A percentile compares a stretch with the other conserved stretches of the same genome.
phyloP scores from a whole-genome alignment of 2,113 vertebrate genomes.

The Hassar affinis region DNA sequence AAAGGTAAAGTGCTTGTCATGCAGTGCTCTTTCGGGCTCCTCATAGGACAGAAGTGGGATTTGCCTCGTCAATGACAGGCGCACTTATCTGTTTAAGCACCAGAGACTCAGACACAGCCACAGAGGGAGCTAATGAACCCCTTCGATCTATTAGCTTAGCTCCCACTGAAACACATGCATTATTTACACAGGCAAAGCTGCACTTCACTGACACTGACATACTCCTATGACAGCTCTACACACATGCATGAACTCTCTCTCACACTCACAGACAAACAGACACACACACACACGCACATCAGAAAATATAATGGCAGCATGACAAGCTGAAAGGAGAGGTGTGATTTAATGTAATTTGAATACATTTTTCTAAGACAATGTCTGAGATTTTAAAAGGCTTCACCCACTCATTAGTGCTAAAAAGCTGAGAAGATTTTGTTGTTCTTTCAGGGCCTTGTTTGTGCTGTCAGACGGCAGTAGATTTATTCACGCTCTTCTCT shows the following conservation, averaged over 20 bases:
- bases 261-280: neutral
- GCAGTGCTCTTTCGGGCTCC: conserved; percentile 25
- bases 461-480: conserved; percentile 37
- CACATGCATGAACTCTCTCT: neutral
- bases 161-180: conserved; percentile 62
- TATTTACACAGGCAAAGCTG: conserved; percentile 63
- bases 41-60: conserved; percentile 50
- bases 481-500: conserved; percentile 18
- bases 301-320: conserved; percentile 45
- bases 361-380: conserved; percentile 45
- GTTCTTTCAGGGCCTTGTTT: conserved; percentile 44
- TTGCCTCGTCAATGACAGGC: conserved; percentile 59
- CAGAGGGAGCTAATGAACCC: conserved; percentile 63
- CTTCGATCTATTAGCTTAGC: conserved; percentile 62
- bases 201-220: conserved; percentile 52
- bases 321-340: conserved; percentile 44
- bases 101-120: conserved; percentile 57
- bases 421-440: conserved; percentile 45
- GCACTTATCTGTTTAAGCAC: conserved; percentile 62
- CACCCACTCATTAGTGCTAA: conserved; percentile 40
- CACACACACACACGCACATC: conserved; percentile 15
- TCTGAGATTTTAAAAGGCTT: conserved; percentile 48
- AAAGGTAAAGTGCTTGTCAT: conserved; percentile 41
- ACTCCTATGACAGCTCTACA: conserved; percentile 46
- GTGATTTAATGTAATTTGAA: conserved; percentile 54